Evolutionary conservation across 2,113 vertebrate species (phyloP), one percentile per base, ranked within the genome.

Genomic region (Vulpes ferrilata): DNA sequence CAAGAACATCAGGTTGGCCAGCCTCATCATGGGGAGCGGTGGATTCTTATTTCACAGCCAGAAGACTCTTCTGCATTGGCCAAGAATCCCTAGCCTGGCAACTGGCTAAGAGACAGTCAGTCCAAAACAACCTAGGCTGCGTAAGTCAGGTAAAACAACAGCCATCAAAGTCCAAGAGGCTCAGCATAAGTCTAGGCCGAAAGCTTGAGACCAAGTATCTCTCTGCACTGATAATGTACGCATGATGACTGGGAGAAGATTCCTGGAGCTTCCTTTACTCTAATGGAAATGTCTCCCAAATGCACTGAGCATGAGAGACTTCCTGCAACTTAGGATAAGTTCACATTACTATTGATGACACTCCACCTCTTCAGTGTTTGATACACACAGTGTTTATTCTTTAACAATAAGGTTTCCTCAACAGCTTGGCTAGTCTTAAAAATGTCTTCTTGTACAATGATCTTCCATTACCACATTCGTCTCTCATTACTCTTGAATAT

Each of bases 401-500:
- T 98, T 96, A 97, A 90, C 97, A 97, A 96, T 80, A 35, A 95
- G 82, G 90, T 96, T 98, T 96, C 95, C 89, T 86, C 95, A 87
- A 95, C 83, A 62, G 38, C 95, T 98, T 97, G 97, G 95, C 97
- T 98, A 92, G 73, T 97, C 97, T 96, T 86, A 98, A 96, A 95
- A 88, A 95, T 60, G 84, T 86, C 97, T 98, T 95, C 97, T 96
- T 86, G 94, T 79, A 90, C 97, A 96, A 98, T 97, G 95, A 86
- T 25, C 92, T 95, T 55, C 95, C 96, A 85, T n/a, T 19, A 48
- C 95, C 38, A 84, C 97, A 94, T 96, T 98, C 97, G 96, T 53
- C 67, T 91, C 95, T 97, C 86, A 10, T 55, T 76, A 55, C 19
- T 80, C 25, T 32, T 84, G 94, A 96, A 95, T 90, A 90, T 92